A percentile compares a stretch with the other conserved stretches of the same genome.
These are phyloP conservation scores for Hyphantria cunea DNA, from an alignment of 1,140 invertebrate species.

Conservation along the genomic window DNA sequence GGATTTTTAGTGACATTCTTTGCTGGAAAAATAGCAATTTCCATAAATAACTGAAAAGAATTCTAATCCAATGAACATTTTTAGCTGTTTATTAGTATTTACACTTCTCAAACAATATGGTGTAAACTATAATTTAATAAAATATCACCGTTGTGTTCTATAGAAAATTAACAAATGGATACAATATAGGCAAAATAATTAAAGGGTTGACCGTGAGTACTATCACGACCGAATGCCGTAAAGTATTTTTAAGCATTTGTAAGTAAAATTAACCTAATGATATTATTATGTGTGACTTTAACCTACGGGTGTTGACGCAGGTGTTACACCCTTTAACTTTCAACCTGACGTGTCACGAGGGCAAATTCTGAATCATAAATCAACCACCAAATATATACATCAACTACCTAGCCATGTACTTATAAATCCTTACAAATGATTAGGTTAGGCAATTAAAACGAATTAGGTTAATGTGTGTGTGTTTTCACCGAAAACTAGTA, in stretches of 20 bases:
- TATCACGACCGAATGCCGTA: conserved; percentile 27
- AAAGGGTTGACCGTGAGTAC: conserved; percentile 22
- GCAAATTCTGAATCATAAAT: conserved; percentile 49
- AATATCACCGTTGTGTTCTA: too few relatives aligned
- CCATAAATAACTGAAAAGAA: too few relatives aligned
- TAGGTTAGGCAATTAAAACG: conserved; percentile 76
- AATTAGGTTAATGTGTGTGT: conserved; percentile 80
- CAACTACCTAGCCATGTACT: conserved; percentile 51
- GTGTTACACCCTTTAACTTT: conserved; percentile 45
- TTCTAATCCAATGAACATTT: too few relatives aligned
- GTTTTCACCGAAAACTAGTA: conserved; percentile 54
- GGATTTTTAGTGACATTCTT: too few relatives aligned
- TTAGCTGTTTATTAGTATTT: too few relatives aligned
- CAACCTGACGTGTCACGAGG: conserved; percentile 47
- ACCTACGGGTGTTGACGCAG: conserved; percentile 42
- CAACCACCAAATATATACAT: conserved; percentile 57
- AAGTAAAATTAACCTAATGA: conserved; percentile 29
- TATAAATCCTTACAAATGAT: conserved; percentile 70
- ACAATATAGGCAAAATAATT: neutral
- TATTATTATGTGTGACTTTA: conserved; percentile 24
- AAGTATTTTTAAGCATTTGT: conserved; percentile 29
- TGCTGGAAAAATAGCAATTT: too few relatives aligned
- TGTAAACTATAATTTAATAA: too few relatives aligned
- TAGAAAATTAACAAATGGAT: too few relatives aligned
- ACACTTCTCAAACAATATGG: too few relatives aligned